phyloP scores from a whole-genome alignment of 2,797 vertebrate species.

The Danio tinwini region DNA sequence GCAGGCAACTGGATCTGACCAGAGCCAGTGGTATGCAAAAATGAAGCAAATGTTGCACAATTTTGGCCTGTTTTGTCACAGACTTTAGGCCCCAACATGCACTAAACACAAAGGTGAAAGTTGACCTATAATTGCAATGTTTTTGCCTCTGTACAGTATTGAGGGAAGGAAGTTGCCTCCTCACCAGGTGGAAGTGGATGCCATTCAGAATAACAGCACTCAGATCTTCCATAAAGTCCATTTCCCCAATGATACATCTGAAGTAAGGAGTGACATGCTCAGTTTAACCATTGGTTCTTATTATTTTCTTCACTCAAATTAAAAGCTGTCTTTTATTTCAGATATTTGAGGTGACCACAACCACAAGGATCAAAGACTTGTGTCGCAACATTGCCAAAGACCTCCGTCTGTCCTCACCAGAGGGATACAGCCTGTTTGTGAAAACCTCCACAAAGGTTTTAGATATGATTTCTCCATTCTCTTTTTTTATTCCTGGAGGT shows the following conservation, averaged over 20 bases:
- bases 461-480: neutral
- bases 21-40: too few relatives aligned
- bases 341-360: slow-evolving; percentile 86
- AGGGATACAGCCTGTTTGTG: slow-evolving; percentile 91
- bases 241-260: slow-evolving; percentile 84
- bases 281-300: neutral
- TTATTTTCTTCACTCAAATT: neutral
- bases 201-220: slow-evolving; percentile 86
- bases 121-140: neutral
- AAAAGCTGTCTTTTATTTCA: slow-evolving; percentile 58
- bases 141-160: slow-evolving; percentile 69
- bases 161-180: slow-evolving; percentile 88
- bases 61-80: neutral
- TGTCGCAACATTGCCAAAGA: slow-evolving; percentile 76
- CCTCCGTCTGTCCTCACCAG: slow-evolving; percentile 82
- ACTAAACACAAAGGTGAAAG: neutral
- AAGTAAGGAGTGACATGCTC: slow-evolving; percentile 72
- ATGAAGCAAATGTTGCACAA: too few relatives aligned
- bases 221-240: slow-evolving; percentile 89
- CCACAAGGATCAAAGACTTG: slow-evolving; percentile 82
- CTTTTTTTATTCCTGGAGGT: too few relatives aligned
- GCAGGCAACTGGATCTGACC: too few relatives aligned
- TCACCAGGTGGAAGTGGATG: slow-evolving; percentile 89
- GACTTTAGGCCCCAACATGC: neutral
- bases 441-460: slow-evolving; percentile 88